These are phyloP conservation scores for Andrena praecox DNA, from an alignment of 2,888 invertebrate genomes.

Conservation along the genomic window DNA sequence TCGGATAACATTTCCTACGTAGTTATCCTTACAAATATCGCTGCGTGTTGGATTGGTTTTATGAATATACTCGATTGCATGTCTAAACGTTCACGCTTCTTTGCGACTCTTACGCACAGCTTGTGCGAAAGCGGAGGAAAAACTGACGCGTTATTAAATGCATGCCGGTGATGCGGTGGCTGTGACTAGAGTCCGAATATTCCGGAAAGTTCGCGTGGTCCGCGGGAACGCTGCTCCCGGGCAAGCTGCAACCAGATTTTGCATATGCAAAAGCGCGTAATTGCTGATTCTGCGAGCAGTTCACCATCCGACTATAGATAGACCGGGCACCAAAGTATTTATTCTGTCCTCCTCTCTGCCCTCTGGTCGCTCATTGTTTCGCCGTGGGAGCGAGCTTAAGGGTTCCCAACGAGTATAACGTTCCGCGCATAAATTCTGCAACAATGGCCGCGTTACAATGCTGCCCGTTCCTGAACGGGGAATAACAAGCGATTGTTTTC, in stretches of 20 bases:
- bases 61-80: background rate
- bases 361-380: background rate
- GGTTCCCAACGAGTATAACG: background rate
- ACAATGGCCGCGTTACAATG: background rate
- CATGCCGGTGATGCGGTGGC: background rate
- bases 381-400: background rate
- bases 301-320: conserved; percentile 17
- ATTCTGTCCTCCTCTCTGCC: conserved; percentile 9
- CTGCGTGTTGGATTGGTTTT: too few relatives aligned
- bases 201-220: conserved; percentile 19
- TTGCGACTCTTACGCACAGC: too few relatives aligned
- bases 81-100: background rate
- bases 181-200: conserved; percentile 19
- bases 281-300: conserved; percentile 44
- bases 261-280: conserved; percentile 50
- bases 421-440: background rate
- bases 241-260: conserved; percentile 42
- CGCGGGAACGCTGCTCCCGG: conserved; percentile 18
- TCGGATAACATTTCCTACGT: too few relatives aligned
- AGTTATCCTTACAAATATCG: too few relatives aligned
- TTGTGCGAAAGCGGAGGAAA: background rate
- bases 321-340: conserved; percentile 12
- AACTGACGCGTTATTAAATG: conserved; percentile 28
- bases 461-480: background rate
- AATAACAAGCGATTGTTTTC: background rate